A percentile compares a stretch with the other conserved stretches of the same genome.
Conservation (phyloP, 1,140 invertebrate species). For the Heliconius hewitsoni region DNA sequence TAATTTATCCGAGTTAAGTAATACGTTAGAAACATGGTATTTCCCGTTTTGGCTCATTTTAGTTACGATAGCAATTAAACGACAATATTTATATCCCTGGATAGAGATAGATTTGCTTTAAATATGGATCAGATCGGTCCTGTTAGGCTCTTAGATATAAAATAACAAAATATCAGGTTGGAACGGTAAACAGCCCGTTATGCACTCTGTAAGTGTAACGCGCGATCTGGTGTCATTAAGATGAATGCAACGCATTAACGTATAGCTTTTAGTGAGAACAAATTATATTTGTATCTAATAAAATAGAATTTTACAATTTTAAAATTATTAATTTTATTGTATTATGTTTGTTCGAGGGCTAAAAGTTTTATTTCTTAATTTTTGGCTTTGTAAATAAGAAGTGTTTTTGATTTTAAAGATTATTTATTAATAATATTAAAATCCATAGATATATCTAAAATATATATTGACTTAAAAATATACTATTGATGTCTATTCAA, state of each 20-base stretch:
- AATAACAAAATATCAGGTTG: constrained; percentile 59
- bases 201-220: constrained; percentile 57
- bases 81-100: not conserved
- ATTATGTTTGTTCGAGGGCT: too few relatives aligned
- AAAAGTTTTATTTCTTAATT: too few relatives aligned
- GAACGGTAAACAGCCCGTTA: constrained; percentile 69
- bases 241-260: constrained; percentile 39
- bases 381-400: too few relatives aligned
- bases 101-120: constrained; percentile 4
- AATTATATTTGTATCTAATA: not conserved
- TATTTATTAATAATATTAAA: too few relatives aligned
- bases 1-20: not conserved
- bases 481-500: not conserved
- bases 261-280: constrained; percentile 23
- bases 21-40: not conserved
- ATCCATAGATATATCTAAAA: too few relatives aligned
- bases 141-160: constrained; percentile 46
- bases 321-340: too few relatives aligned
- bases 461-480: not conserved
- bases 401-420: too few relatives aligned
- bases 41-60: not conserved
- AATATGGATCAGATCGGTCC: constrained; percentile 4
- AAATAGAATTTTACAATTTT: not conserved
- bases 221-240: constrained; percentile 60
- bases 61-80: not conserved